These are phyloP conservation scores for Drosophila subobscura DNA, from an alignment of 1,140 invertebrate species.

Conservation along the genomic window DNA sequence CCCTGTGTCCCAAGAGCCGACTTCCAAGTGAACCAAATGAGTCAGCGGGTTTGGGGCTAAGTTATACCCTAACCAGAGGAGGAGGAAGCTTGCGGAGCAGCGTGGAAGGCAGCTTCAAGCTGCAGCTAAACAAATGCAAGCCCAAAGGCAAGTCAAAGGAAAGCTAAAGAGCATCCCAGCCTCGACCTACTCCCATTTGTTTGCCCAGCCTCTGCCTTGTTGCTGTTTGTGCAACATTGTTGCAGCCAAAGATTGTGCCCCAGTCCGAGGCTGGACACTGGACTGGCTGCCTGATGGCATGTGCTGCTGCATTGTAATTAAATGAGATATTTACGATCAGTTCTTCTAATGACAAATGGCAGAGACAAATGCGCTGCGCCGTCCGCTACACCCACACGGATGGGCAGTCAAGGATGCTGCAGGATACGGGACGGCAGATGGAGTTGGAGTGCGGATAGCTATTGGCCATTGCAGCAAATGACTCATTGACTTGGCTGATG, in stretches of 20 bases:
- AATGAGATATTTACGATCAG: constrained; percentile 74
- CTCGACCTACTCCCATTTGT: constrained; percentile 11
- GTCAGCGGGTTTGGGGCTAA: constrained; percentile 53
- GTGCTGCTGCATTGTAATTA: constrained; percentile 69
- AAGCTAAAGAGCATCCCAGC: constrained; percentile 9
- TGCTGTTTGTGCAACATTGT: constrained; percentile 61
- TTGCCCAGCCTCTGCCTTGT: constrained; percentile 25
- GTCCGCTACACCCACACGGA: constrained; percentile 49
- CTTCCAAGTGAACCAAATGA: constrained; percentile 36
- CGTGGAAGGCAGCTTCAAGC: too few relatives aligned
- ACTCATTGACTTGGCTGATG: constrained; percentile 80
- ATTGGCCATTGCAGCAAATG: constrained; percentile 68
- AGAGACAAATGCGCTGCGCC: constrained; percentile 70
- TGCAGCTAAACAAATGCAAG: too few relatives aligned
- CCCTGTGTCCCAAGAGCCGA: background rate
- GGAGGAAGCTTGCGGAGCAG: too few relatives aligned
- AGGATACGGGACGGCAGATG: background rate
- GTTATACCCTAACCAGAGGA: constrained; percentile 13
- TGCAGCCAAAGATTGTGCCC: constrained; percentile 52
- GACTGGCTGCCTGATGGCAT: constrained; percentile 11
- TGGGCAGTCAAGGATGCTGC: constrained; percentile 20
- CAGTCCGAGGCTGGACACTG: constrained; percentile 23
- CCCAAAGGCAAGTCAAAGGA: background rate
- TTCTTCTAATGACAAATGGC: constrained; percentile 71
- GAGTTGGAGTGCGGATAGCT: background rate